Evolutionary conservation across 2,113 vertebrate genomes (phyloP).

Genomic region (Ammodramus savannarum): DNA sequence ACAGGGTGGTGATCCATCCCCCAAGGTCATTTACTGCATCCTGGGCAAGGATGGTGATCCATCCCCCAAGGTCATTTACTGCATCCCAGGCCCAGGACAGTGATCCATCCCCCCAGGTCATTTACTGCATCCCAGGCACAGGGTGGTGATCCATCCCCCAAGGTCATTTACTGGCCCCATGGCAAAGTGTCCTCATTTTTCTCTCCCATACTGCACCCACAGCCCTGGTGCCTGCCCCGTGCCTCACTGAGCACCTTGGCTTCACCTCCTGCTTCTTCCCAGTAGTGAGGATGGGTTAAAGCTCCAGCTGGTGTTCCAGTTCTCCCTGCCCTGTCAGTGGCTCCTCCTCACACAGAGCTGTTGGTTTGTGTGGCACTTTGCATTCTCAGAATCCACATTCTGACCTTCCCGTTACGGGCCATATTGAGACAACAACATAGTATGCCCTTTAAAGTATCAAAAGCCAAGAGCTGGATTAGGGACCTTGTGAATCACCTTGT

Average conservation of each 20-base stretch:
- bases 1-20: too few species aligned
- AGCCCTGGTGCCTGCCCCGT: fast-evolving
- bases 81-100: neutral
- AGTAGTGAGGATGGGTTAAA: neutral
- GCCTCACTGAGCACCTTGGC: neutral
- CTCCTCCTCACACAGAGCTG: neutral
- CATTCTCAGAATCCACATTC: neutral
- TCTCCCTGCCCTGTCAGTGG: neutral
- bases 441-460: neutral
- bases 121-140: too few species aligned
- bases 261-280: neutral
- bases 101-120: neutral
- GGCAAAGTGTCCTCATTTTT: too few species aligned
- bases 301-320: neutral
- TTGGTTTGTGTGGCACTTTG: neutral
- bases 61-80: too few species aligned
- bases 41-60: too few species aligned
- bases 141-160: too few species aligned
- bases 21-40: too few species aligned
- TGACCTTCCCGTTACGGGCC: neutral
- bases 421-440: neutral
- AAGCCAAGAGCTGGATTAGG: neutral
- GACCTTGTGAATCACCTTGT: neutral
- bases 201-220: neutral
- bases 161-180: too few species aligned